These are phyloP conservation scores for Ochropacha duplaris DNA, from an alignment of 2,888 invertebrate genomes.

Conservation along the genomic window DNA sequence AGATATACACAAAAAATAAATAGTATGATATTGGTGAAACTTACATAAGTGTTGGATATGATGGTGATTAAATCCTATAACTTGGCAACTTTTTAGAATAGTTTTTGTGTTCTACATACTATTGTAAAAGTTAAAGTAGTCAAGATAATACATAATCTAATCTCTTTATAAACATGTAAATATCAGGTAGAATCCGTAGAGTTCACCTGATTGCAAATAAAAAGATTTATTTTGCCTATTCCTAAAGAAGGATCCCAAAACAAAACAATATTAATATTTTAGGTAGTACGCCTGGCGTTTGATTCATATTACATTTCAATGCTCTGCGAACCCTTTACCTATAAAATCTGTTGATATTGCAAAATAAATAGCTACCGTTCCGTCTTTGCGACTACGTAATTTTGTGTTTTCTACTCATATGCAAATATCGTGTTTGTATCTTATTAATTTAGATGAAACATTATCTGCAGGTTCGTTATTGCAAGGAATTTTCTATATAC, in stretches of 20 bases:
- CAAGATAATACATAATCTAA: too few relatives aligned
- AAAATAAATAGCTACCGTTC: constrained; percentile 7
- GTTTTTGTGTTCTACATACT: too few relatives aligned
- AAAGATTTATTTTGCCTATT: constrained; percentile 1
- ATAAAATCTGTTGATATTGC: constrained; percentile 6
- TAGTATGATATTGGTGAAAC: too few relatives aligned
- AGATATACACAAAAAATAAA: too few relatives aligned
- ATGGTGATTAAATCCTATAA: too few relatives aligned
- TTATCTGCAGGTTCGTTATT: neutral
- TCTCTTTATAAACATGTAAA: too few relatives aligned
- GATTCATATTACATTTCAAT: constrained; percentile 21
- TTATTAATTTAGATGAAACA: constrained; percentile 3
- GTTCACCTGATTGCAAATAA: neutral
- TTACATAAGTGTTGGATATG: too few relatives aligned
- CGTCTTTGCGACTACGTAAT: constrained; percentile 7
- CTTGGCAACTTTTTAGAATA: too few relatives aligned
- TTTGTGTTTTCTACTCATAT: constrained; percentile 6
- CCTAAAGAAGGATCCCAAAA: neutral
- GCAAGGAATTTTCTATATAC: neutral
- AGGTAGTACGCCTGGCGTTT: constrained; percentile 5
- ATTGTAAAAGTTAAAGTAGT: too few relatives aligned
- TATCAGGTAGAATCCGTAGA: neutral
- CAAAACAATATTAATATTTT: neutral
- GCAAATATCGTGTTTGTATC: constrained; percentile 6
- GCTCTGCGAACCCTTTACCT: constrained; percentile 9